Percentiles rank a stretch among this genome's conserved stretches.
Evolutionary conservation across 2,797 vertebrate genomes (phyloP).

Genomic region (Margarornis squamiger): DNA sequence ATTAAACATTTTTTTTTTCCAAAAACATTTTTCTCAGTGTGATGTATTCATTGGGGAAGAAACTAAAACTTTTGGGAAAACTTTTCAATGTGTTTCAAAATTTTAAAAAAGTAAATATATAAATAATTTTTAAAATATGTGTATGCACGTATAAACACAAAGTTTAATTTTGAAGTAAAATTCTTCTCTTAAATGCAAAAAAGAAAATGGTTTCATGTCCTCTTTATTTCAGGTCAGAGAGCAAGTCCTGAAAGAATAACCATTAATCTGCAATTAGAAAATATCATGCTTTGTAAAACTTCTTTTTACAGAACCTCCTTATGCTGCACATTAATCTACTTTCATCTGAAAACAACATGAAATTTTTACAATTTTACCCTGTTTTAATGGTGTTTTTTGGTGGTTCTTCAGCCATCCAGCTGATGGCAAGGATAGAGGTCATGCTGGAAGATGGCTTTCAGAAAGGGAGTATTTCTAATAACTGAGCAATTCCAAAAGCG

Average conservation of each 20-base stretch:
- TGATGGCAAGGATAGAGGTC: neutral
- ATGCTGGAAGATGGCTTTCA: neutral
- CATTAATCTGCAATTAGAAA: neutral
- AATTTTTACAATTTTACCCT: neutral
- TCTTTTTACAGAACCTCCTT: neutral
- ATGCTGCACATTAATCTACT: neutral
- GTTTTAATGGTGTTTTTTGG: neutral
- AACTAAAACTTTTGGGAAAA: neutral
- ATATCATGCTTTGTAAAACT: neutral
- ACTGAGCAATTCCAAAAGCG: neutral
- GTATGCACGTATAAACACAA: too few species aligned
- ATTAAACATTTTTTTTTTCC: neutral
- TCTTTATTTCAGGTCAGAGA: neutral
- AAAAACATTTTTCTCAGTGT: neutral
- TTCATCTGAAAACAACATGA: neutral
- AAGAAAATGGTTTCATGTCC: neutral
- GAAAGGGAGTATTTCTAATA: neutral
- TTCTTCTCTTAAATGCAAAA: neutral
- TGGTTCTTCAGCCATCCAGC: neutral
- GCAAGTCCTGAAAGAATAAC: neutral
- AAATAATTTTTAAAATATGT: neutral
- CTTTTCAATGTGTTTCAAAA: neutral
- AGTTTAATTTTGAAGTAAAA: neutral
- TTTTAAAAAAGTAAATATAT: neutral
- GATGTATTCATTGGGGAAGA: neutral